Conservation (phyloP, 2,113 vertebrate genomes). For the Gulo gulo region DNA sequence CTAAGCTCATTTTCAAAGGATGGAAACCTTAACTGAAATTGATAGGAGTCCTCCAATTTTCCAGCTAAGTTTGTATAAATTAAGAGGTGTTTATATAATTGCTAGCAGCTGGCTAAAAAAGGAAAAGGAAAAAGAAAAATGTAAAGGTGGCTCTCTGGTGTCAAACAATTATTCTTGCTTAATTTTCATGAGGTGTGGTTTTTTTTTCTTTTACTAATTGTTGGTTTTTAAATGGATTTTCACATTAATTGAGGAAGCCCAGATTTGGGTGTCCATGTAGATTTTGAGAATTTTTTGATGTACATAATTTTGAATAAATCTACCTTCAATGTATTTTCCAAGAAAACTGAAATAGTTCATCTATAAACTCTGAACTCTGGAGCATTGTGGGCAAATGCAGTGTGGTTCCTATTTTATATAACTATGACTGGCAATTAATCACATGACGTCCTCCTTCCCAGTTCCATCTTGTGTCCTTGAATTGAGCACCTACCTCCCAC, state of each 20-base stretch:
- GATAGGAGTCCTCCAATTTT: background rate
- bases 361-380: background rate
- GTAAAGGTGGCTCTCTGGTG: background rate
- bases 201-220: background rate
- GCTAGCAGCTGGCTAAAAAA: background rate
- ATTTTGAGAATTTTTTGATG: background rate
- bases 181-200: background rate
- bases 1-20: background rate
- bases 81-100: background rate
- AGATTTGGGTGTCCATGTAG: background rate
- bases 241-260: background rate
- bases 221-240: background rate
- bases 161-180: constrained; percentile 2
- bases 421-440: background rate
- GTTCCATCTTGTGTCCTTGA: background rate
- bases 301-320: background rate
- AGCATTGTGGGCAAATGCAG: background rate
- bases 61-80: background rate
- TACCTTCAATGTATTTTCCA: background rate
- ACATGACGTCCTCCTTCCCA: background rate
- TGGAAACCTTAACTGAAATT: background rate
- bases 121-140: background rate
- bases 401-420: background rate
- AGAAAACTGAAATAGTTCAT: background rate
- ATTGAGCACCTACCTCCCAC: constrained; percentile 72